A percentile compares a stretch with the other conserved stretches of the same genome.
Conservation (phyloP, 64 coral and sea anemone genomes). For the Dendronephthya gigantea region DNA sequence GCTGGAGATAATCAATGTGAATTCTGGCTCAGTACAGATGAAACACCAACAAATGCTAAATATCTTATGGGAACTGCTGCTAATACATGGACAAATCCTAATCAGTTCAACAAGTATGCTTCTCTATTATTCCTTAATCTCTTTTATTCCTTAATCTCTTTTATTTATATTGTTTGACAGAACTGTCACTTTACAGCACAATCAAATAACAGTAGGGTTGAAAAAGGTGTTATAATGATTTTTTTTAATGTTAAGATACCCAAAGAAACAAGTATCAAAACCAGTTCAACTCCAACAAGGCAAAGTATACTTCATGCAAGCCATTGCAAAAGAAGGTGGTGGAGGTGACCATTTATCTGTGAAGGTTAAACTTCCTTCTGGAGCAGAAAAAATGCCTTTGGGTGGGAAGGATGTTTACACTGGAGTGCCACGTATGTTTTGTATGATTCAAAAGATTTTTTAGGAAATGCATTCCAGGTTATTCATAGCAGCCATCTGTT, state of each 20-base stretch:
- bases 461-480: too few species aligned
- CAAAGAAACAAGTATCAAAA: neutral
- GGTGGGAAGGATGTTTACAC: neutral
- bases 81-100: neutral
- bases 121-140: too few species aligned
- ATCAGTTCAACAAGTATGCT: slow-evolving; percentile 9
- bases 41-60: neutral
- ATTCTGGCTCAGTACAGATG: slow-evolving; percentile 4
- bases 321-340: neutral
- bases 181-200: too few species aligned
- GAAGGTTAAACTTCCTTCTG: neutral
- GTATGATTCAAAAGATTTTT: neutral
- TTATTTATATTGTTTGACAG: too few species aligned
- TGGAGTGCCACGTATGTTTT: neutral
- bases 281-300: neutral
- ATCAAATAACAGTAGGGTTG: too few species aligned
- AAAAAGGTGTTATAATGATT: too few species aligned
- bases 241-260: neutral
- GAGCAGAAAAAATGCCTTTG: neutral
- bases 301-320: slow-evolving; percentile 10
- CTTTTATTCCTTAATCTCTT: too few species aligned
- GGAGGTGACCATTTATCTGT: neutral
- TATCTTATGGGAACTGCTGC: neutral
- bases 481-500: neutral
- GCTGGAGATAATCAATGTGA: slow-evolving; percentile 12